Conservation (phyloP, 2,888 invertebrate genomes). For the Norana najaformis region DNA sequence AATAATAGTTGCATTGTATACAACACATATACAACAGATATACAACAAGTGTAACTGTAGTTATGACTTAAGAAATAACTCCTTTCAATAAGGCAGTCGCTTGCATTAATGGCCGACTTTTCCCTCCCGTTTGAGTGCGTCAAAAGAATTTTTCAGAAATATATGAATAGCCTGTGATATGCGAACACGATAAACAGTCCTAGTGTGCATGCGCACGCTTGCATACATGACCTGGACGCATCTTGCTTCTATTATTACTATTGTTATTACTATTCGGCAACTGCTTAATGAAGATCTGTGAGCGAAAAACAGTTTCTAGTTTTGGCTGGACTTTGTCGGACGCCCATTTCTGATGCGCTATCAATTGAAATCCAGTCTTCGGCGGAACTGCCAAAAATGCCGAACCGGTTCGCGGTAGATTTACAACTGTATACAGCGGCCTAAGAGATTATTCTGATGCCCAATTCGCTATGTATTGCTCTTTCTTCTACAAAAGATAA, state of each 20-base stretch:
- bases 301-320: slow-evolving; percentile 5
- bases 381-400: not conserved
- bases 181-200: not conserved
- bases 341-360: not conserved
- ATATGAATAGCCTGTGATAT: not conserved
- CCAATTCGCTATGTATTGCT: not conserved
- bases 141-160: not conserved
- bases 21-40: no score
- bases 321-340: not conserved
- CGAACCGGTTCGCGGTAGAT: not conserved
- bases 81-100: not conserved
- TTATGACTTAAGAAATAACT: not conserved
- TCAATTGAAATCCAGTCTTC: not conserved
- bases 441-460: not conserved
- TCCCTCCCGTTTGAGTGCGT: not conserved
- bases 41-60: no score
- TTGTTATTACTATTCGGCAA: not conserved
- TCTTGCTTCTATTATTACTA: not conserved
- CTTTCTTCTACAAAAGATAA: not conserved
- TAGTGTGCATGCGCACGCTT: not conserved
- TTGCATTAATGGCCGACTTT: not conserved
- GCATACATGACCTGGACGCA: not conserved
- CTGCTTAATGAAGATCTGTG: not conserved
- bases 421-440: not conserved
- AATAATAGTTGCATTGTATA: no score